Evolutionary conservation across 2,113 vertebrate species (phyloP).

Genomic region (Rhinopomastus cyanomelas): DNA sequence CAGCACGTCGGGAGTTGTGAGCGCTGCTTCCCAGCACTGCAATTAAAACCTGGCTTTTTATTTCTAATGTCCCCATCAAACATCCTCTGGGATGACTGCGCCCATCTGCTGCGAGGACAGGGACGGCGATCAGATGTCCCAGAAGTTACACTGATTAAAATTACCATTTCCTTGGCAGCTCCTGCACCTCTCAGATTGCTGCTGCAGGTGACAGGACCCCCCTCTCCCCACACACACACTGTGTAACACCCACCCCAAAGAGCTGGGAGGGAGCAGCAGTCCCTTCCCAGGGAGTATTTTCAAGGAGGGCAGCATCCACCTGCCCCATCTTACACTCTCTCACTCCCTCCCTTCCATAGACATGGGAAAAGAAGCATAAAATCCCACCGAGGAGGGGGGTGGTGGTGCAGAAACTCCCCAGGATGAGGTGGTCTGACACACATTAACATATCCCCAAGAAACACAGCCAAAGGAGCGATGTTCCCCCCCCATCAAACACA

Average conservation of each 20-base stretch:
- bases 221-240: neutral
- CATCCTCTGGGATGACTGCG: constrained; percentile 8
- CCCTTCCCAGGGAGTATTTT: neutral
- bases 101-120: constrained; percentile 30
- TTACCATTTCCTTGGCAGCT: accelerated
- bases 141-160: neutral
- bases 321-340: neutral
- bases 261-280: neutral
- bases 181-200: accelerated
- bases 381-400: no score
- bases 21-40: neutral
- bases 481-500: neutral
- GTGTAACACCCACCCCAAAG: neutral
- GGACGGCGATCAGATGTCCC: neutral
- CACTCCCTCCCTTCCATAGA: neutral
- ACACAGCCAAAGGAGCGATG: neutral
- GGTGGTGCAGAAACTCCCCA: neutral
- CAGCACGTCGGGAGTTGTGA: neutral
- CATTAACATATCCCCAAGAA: neutral
- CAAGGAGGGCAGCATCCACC: neutral
- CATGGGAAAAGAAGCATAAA: neutral
- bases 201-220: neutral
- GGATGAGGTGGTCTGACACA: accelerated
- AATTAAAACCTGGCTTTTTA: constrained; percentile 13
- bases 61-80: neutral